Evolutionary conservation across 2,113 vertebrate genomes (phyloP).

Genomic region (Verasper variegatus): DNA sequence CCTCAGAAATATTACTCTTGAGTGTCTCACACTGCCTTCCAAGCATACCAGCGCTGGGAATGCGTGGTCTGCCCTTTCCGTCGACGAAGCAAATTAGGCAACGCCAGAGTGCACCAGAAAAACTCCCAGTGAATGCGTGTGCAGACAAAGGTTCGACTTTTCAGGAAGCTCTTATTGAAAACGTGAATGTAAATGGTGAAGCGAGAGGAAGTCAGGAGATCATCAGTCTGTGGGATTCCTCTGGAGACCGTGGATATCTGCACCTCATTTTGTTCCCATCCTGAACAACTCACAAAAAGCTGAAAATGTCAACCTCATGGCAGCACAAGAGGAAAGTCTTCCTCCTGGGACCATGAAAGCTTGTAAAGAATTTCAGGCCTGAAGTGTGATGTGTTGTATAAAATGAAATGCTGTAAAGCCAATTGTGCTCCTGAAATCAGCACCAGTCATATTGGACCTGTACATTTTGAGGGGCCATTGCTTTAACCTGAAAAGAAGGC

Average conservation of each 20-base stretch:
- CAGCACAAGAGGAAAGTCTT: too few relatives aligned
- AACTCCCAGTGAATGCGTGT: not conserved
- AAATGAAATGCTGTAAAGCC: too few relatives aligned
- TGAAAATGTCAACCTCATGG: too few relatives aligned
- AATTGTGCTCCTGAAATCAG: too few relatives aligned
- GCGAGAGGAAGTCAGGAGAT: not conserved
- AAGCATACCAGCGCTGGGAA: conserved; percentile 42
- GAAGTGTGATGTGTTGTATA: too few relatives aligned
- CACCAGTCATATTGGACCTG: too few relatives aligned
- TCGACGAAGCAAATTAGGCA: conserved; percentile 19
- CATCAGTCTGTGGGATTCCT: not conserved
- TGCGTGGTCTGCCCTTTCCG: conserved; percentile 9
- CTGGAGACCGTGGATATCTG: not conserved
- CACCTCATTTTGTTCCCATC: not conserved
- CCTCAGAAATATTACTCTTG: conserved; percentile 48
- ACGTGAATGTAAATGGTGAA: too few relatives aligned
- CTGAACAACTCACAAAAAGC: too few relatives aligned
- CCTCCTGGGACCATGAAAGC: too few relatives aligned
- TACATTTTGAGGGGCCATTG: too few relatives aligned
- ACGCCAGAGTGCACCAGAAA: conserved; percentile 16
- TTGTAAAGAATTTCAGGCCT: too few relatives aligned
- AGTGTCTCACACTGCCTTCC: conserved; percentile 49
- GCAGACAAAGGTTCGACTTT: not conserved
- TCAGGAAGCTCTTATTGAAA: not conserved
- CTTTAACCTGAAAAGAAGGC: too few relatives aligned